phyloP scores from a whole-genome alignment of 2,113 vertebrate genomes.

The Strigops habroptila region DNA sequence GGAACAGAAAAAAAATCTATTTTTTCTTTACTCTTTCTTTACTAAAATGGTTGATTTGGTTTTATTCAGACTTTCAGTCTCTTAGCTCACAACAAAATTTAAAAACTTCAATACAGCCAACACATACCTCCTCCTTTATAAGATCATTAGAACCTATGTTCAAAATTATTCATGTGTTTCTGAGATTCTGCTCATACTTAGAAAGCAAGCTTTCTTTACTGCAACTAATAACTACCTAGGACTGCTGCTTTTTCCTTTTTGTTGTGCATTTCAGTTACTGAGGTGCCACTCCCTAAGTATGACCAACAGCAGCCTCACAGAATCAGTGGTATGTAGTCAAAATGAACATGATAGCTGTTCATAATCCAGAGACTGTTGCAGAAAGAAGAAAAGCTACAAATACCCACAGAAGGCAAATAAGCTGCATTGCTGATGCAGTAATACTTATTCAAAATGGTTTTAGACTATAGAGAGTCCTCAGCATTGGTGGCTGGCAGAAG shows the following conservation, averaged over 20 bases:
- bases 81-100: background rate
- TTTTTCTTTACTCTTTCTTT: background rate
- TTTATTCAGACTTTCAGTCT: background rate
- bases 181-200: background rate
- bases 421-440: background rate
- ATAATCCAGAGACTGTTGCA: background rate
- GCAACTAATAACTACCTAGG: background rate
- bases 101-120: background rate
- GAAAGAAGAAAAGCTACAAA: background rate
- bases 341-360: background rate
- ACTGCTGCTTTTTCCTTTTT: background rate
- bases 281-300: background rate
- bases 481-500: background rate
- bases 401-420: background rate
- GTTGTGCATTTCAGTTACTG: background rate
- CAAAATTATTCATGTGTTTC: background rate
- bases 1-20: background rate
- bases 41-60: background rate
- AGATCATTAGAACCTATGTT: background rate
- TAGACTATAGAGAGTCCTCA: background rate
- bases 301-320: background rate
- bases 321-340: background rate
- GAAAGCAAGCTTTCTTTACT: background rate
- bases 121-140: background rate
- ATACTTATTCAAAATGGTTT: background rate